phyloP scores from a whole-genome alignment of 2,113 vertebrate genomes.

The Empidonax traillii region DNA sequence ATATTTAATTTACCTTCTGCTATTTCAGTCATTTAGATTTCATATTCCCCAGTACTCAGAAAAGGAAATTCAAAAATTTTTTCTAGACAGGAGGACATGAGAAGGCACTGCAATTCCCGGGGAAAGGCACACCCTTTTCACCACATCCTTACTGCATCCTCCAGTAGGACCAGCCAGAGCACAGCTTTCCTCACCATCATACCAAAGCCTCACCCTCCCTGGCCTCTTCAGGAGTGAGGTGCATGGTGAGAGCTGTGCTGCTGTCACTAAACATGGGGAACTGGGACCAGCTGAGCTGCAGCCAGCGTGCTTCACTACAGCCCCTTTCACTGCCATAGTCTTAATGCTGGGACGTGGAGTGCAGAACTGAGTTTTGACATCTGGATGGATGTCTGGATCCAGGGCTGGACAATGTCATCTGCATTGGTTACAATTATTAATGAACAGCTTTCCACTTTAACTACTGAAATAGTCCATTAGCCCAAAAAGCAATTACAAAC shows the following conservation, averaged over 20 bases:
- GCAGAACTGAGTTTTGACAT: background rate
- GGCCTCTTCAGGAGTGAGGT: background rate
- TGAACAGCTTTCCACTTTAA: background rate
- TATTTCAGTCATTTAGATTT: background rate
- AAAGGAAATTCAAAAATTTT: background rate
- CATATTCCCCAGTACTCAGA: background rate
- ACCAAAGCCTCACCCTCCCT: background rate
- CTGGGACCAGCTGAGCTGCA: background rate
- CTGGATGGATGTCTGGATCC: no score
- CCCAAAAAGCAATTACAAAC: background rate
- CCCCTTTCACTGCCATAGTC: background rate
- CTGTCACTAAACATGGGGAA: rapidly evolving
- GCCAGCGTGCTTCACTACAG: background rate
- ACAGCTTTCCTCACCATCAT: background rate
- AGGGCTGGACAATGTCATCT: background rate
- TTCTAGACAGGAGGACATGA: rapidly evolving
- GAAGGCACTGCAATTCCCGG: rapidly evolving
- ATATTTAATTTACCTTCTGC: background rate
- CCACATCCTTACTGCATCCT: background rate
- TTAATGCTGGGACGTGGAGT: rapidly evolving
- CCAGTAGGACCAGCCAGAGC: rapidly evolving
- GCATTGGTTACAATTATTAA: background rate
- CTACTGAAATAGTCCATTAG: background rate
- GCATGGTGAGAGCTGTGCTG: background rate
- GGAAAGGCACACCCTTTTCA: background rate